Evolutionary conservation across 2,797 vertebrate species (phyloP).

Genomic region (Darevskia mixta): DNA sequence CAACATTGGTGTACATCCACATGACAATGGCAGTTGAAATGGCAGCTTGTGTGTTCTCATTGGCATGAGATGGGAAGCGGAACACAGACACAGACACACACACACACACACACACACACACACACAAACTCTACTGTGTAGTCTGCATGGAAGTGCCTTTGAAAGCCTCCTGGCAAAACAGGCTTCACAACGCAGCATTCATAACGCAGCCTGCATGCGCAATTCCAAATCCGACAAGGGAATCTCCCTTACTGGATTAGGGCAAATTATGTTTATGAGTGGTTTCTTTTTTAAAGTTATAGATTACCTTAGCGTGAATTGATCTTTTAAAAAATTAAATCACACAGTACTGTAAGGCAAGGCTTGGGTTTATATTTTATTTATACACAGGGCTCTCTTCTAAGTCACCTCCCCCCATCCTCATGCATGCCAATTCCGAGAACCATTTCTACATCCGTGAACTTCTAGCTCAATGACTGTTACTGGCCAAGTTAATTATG

Average conservation of each 20-base stretch:
- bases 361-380: background rate
- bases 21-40: too few relatives aligned
- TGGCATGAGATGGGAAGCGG: background rate
- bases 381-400: background rate
- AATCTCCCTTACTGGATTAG: background rate
- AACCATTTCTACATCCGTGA: slow-evolving; percentile 24
- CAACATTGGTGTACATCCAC: background rate
- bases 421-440: slow-evolving; percentile 1
- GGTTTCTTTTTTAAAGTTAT: background rate
- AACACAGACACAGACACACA: background rate
- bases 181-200: too few relatives aligned
- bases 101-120: too few relatives aligned
- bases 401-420: background rate
- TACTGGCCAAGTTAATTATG: slow-evolving; percentile 52
- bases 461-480: slow-evolving; percentile 32
- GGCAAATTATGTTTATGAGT: too few relatives aligned
- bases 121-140: background rate
- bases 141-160: background rate
- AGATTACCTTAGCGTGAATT: background rate
- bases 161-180: background rate
- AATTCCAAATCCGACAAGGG: background rate
- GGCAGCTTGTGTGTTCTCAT: too few relatives aligned
- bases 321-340: background rate
- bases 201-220: background rate
- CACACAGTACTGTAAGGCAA: background rate